Conservation (phyloP, 2,797 vertebrate genomes). For the Acanthiza pusilla region DNA sequence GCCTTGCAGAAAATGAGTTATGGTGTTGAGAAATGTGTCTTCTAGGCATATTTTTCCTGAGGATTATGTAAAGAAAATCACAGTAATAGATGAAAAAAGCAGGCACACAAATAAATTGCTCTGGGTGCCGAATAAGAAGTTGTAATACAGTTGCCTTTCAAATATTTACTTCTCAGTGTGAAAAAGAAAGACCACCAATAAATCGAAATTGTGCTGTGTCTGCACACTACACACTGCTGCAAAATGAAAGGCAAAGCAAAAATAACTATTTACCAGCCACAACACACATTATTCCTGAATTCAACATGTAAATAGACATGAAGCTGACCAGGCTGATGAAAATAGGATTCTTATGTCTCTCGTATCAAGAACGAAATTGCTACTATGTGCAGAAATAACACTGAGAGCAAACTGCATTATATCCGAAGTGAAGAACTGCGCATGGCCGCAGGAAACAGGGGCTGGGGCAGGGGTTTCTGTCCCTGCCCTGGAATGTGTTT, state of each 20-base stretch:
- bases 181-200: background rate
- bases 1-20: background rate
- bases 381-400: background rate
- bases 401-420: background rate
- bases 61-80: background rate
- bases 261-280: background rate
- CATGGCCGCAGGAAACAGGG: background rate
- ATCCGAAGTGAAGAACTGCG: background rate
- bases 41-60: background rate
- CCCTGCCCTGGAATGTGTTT: background rate
- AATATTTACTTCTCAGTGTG: background rate
- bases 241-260: background rate
- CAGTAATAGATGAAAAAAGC: background rate
- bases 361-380: background rate
- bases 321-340: background rate
- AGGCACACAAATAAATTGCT: background rate
- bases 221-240: background rate
- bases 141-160: background rate
- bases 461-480: accelerated
- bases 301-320: background rate
- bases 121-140: background rate
- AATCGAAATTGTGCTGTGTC: background rate
- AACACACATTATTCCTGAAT: background rate
- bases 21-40: background rate
- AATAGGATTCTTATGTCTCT: background rate